Conservation (phyloP, 2,797 vertebrate species). For the Xiphophorus birchmanni region DNA sequence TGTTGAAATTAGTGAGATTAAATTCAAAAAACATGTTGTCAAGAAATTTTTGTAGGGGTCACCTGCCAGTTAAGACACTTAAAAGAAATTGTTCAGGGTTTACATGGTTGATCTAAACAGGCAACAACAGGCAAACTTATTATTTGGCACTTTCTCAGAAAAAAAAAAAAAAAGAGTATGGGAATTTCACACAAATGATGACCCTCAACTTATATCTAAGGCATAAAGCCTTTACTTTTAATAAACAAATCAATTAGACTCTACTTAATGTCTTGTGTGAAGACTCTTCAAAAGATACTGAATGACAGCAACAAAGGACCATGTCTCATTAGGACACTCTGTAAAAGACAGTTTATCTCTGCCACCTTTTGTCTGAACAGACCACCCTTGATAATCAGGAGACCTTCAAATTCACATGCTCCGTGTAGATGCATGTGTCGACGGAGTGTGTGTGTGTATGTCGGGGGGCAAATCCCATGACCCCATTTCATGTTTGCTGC, state of each 20-base stretch:
- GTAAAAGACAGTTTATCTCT: constrained; percentile 22
- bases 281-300: constrained; percentile 28
- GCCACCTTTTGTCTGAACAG: constrained; percentile 38
- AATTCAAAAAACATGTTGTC: constrained; percentile 69
- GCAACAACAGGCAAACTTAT: constrained; percentile 53
- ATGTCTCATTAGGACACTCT: background rate
- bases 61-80: constrained; percentile 57
- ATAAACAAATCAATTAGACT: constrained; percentile 30
- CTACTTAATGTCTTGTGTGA: constrained; percentile 26
- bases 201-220: constrained; percentile 43
- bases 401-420: constrained; percentile 33
- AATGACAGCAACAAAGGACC: constrained; percentile 36
- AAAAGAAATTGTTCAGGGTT: constrained; percentile 43
- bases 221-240: constrained; percentile 17
- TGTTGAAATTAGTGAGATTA: constrained; percentile 77
- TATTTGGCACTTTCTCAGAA: constrained; percentile 53
- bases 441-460: constrained; percentile 37
- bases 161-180: constrained; percentile 47
- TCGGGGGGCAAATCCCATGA: constrained; percentile 71
- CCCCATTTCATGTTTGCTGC: constrained; percentile 80
- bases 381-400: constrained; percentile 40
- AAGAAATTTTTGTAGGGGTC: constrained; percentile 65
- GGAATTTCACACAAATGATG: constrained; percentile 47
- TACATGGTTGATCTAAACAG: constrained; percentile 65
- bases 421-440: constrained; percentile 15